Evolutionary conservation across 2,113 vertebrate genomes (phyloP), one percentile per base, ranked within the genome.

Genomic region (Neopipo cinnamomea): DNA sequence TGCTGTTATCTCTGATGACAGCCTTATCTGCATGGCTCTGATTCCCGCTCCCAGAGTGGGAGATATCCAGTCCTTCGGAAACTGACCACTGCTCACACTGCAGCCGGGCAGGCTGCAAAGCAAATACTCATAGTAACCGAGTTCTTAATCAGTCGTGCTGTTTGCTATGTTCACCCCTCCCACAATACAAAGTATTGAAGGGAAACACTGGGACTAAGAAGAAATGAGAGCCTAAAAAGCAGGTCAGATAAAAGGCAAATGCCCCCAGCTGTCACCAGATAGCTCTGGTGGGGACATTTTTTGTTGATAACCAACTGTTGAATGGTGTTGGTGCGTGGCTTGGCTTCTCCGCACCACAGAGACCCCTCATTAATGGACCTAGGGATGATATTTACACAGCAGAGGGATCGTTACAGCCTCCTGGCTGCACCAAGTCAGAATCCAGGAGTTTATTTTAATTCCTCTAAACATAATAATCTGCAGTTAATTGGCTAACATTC

Each of bases 1-100:
- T 97, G 96, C 97, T 95, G 96, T 98, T 97, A 98, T 98, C 97
- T 97, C 92, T 92, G 94, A 96, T 97, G 97, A 97, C 97, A 97
- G 95, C 96, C 97, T 98, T 98, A 98, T 97, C 97, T 98, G 97
- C 95, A 96, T 96, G 97, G 95, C 96, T 97, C 97, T 96, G 97
- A 97, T 97, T 97, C 97, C 89, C 11, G 24, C 95, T 94, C 94
- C 93, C 91, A 0, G 92, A 97, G 93, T 89, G 19, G 20, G 88
- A 96, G 93, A 97, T 97, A 97, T 93, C 96, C 93, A 97, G 96
- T 95, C 85, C 96, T 95, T 95, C 47, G 19, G 93, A 96, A 96
- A 95, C 46, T 97, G 96, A 96, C 97, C 95, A 91, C 95, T 91
- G 86, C 96, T 97, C 95, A 91, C 91, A 88, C 88, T 91, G 95